Evolutionary conservation across 1,140 invertebrate species (phyloP).

Genomic region (Drosophila mauritiana): DNA sequence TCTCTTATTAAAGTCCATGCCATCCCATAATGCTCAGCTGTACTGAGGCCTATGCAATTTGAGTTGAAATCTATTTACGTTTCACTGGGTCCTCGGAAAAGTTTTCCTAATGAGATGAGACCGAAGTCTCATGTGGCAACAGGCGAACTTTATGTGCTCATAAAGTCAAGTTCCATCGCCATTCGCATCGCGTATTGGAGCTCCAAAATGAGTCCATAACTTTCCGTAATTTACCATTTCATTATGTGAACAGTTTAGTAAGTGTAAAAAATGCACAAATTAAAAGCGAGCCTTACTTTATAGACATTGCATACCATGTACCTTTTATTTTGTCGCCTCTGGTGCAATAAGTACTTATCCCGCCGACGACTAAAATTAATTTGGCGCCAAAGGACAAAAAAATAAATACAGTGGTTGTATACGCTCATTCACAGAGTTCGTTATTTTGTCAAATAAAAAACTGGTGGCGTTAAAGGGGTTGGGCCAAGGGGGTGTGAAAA

Average conservation of each 20-base stretch:
- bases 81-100: slow-evolving; percentile 29
- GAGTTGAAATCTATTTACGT: slow-evolving; percentile 64
- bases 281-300: slow-evolving; percentile 55
- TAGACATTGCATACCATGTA: slow-evolving; percentile 28
- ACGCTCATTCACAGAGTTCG: slow-evolving; percentile 27
- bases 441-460: slow-evolving; percentile 39
- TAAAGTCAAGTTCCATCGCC: slow-evolving; percentile 52
- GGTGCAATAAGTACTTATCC: slow-evolving; percentile 43
- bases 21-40: slow-evolving; percentile 34
- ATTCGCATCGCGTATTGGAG: slow-evolving; percentile 29
- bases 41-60: slow-evolving; percentile 39
- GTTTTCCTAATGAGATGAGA: slow-evolving; percentile 61
- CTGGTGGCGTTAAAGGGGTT: slow-evolving; percentile 3
- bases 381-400: slow-evolving; percentile 27
- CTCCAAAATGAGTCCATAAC: slow-evolving; percentile 70
- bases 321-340: slow-evolving; percentile 23
- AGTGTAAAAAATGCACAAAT: slow-evolving; percentile 64
- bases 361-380: slow-evolving; percentile 46
- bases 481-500: neutral
- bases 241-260: slow-evolving; percentile 62
- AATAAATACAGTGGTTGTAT: slow-evolving; percentile 43
- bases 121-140: slow-evolving; percentile 61
- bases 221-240: slow-evolving; percentile 77
- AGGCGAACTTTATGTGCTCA: slow-evolving; percentile 65
- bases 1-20: neutral